Conservation (phyloP, 2,113 vertebrate genomes). For the Saccopteryx leptura region DNA sequence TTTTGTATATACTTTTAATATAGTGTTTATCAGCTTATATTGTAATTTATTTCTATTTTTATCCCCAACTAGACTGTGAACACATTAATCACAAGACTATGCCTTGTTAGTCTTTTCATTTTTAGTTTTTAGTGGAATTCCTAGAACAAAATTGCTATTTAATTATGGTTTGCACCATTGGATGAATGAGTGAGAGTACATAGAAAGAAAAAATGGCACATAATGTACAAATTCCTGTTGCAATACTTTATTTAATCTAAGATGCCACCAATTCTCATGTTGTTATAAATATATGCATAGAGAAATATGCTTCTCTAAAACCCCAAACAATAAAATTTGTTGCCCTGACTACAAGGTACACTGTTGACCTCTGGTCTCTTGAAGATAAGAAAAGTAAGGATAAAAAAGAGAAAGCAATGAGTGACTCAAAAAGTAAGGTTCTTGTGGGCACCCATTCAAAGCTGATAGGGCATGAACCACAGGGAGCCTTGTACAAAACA, state of each 20-base stretch:
- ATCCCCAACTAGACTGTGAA: not conserved
- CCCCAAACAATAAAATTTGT: not conserved
- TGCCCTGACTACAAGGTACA: not conserved
- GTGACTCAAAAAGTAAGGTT: not conserved
- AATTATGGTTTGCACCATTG: not conserved
- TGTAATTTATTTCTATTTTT: constrained; percentile 23
- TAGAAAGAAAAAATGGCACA: not conserved
- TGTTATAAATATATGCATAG: not conserved
- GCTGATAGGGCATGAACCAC: not conserved
- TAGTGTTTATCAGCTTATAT: not conserved
- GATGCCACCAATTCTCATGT: not conserved
- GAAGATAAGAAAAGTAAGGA: not conserved
- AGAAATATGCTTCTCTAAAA: not conserved
- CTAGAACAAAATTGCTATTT: not conserved
- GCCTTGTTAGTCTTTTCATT: not conserved
- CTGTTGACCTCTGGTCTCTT: not conserved
- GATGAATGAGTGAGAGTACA: not conserved
- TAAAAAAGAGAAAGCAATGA: not conserved
- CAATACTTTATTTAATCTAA: not conserved
- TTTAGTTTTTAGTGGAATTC: not conserved
- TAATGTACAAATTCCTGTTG: not conserved
- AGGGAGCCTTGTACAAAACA: not conserved
- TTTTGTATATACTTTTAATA: not conserved
- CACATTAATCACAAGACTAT: not conserved
- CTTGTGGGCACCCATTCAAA: not conserved